Evolutionary conservation across 2,113 vertebrate genomes (phyloP).

Genomic region (Anhinga anhinga): DNA sequence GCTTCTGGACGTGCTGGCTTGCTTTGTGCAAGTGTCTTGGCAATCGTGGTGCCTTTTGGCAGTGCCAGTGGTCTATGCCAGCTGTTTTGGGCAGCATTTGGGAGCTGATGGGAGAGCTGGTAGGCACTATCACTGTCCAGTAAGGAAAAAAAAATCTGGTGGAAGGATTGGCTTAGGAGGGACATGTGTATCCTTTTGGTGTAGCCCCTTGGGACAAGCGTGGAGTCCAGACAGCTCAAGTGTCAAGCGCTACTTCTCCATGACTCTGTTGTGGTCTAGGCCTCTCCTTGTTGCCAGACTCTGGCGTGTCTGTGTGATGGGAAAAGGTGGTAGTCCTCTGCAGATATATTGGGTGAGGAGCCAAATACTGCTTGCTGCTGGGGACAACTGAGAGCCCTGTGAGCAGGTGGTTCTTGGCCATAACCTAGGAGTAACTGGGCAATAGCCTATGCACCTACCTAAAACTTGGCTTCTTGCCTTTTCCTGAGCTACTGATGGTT

Average conservation of each 20-base stretch:
- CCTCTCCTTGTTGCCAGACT: not conserved
- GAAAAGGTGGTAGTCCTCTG: not conserved
- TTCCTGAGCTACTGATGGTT: not conserved
- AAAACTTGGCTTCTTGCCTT: not conserved
- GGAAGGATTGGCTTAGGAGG: not conserved
- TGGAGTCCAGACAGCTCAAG: not conserved
- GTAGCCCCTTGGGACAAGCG: not conserved
- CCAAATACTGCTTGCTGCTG: not conserved
- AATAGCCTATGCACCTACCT: accelerated
- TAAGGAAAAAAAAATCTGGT: not conserved
- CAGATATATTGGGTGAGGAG: accelerated
- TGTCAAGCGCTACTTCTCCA: not conserved
- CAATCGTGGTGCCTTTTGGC: accelerated
- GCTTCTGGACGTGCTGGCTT: not conserved
- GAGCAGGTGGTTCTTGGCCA: not conserved
- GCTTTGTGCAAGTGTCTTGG: not conserved
- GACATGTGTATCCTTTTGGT: accelerated
- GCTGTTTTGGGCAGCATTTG: not conserved
- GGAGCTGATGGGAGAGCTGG: not conserved
- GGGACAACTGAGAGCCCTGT: not conserved
- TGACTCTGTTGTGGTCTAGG: accelerated
- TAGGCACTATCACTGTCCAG: not conserved
- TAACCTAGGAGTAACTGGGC: not conserved
- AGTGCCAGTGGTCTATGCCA: not conserved
- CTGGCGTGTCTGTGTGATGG: accelerated